Base-by-base conservation (phyloP, 2,888 invertebrate species). In the Resseliella maxima region DNA sequence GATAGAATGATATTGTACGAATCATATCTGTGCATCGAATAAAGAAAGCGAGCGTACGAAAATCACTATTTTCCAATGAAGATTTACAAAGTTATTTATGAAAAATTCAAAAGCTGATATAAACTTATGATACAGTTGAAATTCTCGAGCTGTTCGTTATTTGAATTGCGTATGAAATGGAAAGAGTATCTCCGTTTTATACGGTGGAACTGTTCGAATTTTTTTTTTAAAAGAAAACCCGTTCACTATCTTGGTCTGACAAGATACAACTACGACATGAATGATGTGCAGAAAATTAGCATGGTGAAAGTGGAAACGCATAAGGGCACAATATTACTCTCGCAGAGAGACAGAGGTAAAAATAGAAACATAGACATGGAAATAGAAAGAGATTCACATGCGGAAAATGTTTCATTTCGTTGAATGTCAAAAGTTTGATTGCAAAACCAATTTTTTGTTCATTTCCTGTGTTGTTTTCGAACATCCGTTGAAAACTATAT, bases 381-480 rank as follows among this genome's bases (percentile, higher is more conserved):
- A 31, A 72, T 10, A 15, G 10, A 24, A 5, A 72, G n/a, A n/a
- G n/a, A n/a, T n/a, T n/a, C 72, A 72, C 31, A 72, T 72, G 72
- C 72, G 31, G 72, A 35, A 72, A 72, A 72, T 72, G 72, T 72
- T 72, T 72, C 72, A 72, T 72, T 72, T 31, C 72, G 72, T 72
- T 27, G 72, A 31, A 72, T 72, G 72, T 72, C 72, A 35, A 72
- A 72, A 72, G 72, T 72, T 72, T 72, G 72, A 72, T 72, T 72
- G 72, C 72, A 15, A 72, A 72, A 72, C 72, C 35, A 0, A 72
- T 72, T 35, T 72, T 72, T 27, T 35, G 3, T 72, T 72, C 72
- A 72, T 72, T 72, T 72, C 72, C 72, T 72, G 72, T 15, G 27
- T 59, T 27, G 41, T 72, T 35, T 21, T 1, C 31, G 6, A 50